A percentile compares a stretch with the other conserved stretches of the same genome.
phyloP scores from a whole-genome alignment of 2,888 invertebrate species.

The Caenorhabditis plicata region DNA sequence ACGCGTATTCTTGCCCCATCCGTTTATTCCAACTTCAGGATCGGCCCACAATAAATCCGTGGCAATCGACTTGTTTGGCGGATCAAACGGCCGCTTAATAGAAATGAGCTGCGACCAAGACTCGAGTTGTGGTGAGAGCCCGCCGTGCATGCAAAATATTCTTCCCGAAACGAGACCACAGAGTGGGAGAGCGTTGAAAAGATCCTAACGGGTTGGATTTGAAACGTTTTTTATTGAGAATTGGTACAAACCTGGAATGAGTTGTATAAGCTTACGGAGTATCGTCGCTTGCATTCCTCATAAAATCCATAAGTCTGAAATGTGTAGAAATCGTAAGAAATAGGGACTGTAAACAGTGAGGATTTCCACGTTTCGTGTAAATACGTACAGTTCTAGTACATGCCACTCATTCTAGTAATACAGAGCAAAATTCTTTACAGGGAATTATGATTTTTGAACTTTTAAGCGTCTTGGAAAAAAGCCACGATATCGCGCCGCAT shows the following conservation, averaged over 20 bases:
- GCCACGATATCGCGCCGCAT: too few relatives aligned
- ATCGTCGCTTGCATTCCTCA: conserved; percentile 51
- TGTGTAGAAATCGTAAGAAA: too few relatives aligned
- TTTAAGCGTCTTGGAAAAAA: too few relatives aligned
- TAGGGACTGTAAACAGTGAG: too few relatives aligned
- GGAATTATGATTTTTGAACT: too few relatives aligned
- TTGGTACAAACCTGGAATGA: conserved; percentile 35
- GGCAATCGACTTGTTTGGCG: conserved; percentile 32
- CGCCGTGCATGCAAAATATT: conserved; percentile 52
- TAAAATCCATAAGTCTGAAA: conserved; percentile 54
- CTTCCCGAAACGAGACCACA: conserved; percentile 38
- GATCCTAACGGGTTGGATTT: conserved; percentile 12
- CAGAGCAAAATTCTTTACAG: too few relatives aligned
- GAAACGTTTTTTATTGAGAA: neutral
- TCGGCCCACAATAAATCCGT: conserved; percentile 50
- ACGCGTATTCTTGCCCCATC: conserved; percentile 41
- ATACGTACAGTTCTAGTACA: too few relatives aligned
- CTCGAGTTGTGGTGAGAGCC: conserved; percentile 32
- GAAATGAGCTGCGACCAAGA: conserved; percentile 29
- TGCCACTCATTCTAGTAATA: too few relatives aligned
- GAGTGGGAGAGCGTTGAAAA: conserved; percentile 46
- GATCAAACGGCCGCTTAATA: conserved; percentile 42
- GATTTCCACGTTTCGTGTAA: too few relatives aligned
- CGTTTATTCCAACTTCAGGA: conserved; percentile 31
- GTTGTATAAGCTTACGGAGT: conserved; percentile 36